Evolutionary conservation across 1,140 invertebrate genomes (phyloP), one percentile per base, ranked within the genome.

Genomic region (Telenomus remus): DNA sequence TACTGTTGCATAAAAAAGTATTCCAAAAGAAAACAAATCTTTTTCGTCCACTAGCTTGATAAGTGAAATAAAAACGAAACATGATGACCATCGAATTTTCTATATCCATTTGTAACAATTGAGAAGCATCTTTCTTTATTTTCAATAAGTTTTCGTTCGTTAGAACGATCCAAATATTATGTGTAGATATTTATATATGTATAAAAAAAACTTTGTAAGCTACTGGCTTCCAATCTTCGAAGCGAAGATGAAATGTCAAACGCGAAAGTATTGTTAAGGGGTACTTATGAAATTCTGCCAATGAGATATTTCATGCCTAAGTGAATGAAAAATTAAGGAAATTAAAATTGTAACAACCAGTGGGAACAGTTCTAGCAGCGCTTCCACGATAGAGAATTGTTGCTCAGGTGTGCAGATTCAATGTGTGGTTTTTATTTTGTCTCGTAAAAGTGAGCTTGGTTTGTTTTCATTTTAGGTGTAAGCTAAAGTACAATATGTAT

Each of bases 221-320:
- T 70, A 76, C 47, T 70, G 73, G 73, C 73, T 70, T 70, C 65
- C 60, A 76, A 54, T 69, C 73, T 69, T 76, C 60, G 13, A 7
- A 48, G 7, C 6, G 60, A 60, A 69, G 65, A 76, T 55, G 61
- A 27, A 73, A 70, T 76, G 65, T 76, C 65, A 76, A 76, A 76
- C 66, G 61, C 74, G 74, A 76, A 76, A 76, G 74, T 76, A 76
- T 76, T 56, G 66, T 61, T 70, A 70, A 70, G 19, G n/a, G 47
- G 61, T 76, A 66, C 50, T 74, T 66, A 61, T 43, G n/a, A 61
- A 14, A 49, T 49, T 65, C 44, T 61, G 56, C 27, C 54, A 71
- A 12, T 27, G 19, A 61, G 44, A 27, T 42, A 35, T 70, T 70
- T 51, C 5, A 15, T 54, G 43, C 48, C n/a, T n/a, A 39, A 1